Base-by-base conservation (phyloP, 2,797 vertebrate genomes). In the Falco columbarius region DNA sequence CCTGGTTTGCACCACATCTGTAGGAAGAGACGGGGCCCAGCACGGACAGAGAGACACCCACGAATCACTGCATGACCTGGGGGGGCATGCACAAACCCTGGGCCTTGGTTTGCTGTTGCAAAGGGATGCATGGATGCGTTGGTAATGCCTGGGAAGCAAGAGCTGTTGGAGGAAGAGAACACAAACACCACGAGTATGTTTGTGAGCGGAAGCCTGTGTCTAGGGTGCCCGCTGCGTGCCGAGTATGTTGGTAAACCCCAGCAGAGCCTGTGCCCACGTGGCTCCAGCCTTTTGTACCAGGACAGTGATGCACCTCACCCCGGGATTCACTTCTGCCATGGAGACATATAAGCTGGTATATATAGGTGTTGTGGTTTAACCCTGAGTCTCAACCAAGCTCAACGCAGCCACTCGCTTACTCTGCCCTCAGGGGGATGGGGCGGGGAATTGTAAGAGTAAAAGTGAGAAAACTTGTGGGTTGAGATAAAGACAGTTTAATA, bases 31-130 rank as follows among this genome's bases (percentile, higher is more conserved):
- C 0, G 3, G 19, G 47, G 16, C 21, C 29, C n/a, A 42, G 47
- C 11, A 5, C 0, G 4, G 67, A n/a, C 38, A 51, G 34, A 81
- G 56, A 58, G 59, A 55, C 2, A 3, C 2, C 54, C 0, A 0
- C 10, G 27, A 27, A 36, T 7, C n/a, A 3, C 61, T 30, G 4
- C 2, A 0, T 20, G 52, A 59, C 30, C 52, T 32, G 54, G 38
- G 54, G 86, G 86, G 19, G 62, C 7, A 10, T 6, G 23, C 67
- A 19, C 0, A 0, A 17, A 9, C 5, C 40, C n/a, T 9, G n/a
- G 51, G 18, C 55, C 46, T 36, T 1, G 1, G 22, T 40, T 38
- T 61, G 46, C 70, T 46, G 4, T 23, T 77, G 44, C 38, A 34
- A 70, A 62, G 23, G 29, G 36, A 6, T 13, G 17, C 34, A 7